phyloP scores from a whole-genome alignment of 2,797 vertebrate species.

The Enteromius argenteus region DNA sequence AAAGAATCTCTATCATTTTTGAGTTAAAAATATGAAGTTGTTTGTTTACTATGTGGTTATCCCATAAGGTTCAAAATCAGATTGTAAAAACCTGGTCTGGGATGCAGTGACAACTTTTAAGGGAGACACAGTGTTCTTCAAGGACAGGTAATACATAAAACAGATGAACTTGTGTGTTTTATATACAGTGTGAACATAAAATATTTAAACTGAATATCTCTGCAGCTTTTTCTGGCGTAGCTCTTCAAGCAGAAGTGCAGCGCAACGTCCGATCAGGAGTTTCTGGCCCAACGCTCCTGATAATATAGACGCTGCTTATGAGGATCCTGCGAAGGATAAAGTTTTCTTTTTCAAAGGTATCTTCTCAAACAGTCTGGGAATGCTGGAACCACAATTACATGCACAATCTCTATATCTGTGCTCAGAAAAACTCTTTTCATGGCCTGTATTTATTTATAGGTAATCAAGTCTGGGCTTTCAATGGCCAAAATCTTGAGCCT shows the following conservation, averaged over 20 bases:
- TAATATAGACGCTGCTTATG: slow-evolving; percentile 81
- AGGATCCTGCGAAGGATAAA: slow-evolving; percentile 71
- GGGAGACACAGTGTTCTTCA: slow-evolving; percentile 81
- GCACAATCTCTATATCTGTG: not conserved
- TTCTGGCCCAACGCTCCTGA: slow-evolving; percentile 79
- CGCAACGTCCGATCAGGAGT: slow-evolving; percentile 73
- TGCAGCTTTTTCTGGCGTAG: slow-evolving; percentile 79
- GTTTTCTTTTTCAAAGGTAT: slow-evolving; percentile 82
- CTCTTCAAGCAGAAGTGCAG: slow-evolving; percentile 63
- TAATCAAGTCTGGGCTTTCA: slow-evolving; percentile 75
- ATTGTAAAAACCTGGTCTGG: slow-evolving; percentile 71
- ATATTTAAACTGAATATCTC: not conserved
- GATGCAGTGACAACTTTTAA: slow-evolving; percentile 77
- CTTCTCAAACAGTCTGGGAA: not conserved
- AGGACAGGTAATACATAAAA: slow-evolving; percentile 75
- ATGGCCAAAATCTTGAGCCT: slow-evolving; percentile 61
- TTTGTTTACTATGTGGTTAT: not conserved
- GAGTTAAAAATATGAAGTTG: not conserved
- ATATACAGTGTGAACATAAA: not conserved
- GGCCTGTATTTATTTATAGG: slow-evolving; percentile 36
- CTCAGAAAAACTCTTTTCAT: not conserved
- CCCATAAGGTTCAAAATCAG: slow-evolving; percentile 63
- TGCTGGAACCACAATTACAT: not conserved
- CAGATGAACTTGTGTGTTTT: not conserved
- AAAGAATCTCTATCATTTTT: not conserved